Percentiles rank a stretch among this genome's conserved stretches.
These are phyloP conservation scores for Pantherophis guttatus DNA, from an alignment of 2,113 vertebrate species.

Conservation along the genomic window DNA sequence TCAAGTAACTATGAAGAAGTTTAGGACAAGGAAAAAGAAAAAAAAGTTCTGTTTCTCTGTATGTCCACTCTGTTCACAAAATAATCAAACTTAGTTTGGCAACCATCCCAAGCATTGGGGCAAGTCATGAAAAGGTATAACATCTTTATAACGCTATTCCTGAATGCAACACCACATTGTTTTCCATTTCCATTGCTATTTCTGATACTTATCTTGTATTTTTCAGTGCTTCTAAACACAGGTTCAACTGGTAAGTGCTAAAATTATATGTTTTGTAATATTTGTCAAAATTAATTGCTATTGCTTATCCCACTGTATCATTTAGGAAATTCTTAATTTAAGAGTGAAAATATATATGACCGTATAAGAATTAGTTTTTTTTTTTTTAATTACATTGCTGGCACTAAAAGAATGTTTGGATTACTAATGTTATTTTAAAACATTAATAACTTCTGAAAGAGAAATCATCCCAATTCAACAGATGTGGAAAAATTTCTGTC, in stretches of 20 bases:
- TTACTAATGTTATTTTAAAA: neutral
- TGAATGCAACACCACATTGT: neutral
- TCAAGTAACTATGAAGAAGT: neutral
- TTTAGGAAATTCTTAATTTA: constrained; percentile 9
- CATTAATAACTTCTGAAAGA: constrained; percentile 35
- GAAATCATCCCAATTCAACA: constrained; percentile 55
- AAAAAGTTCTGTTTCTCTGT: neutral
- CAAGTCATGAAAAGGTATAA: neutral
- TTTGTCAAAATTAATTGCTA: neutral
- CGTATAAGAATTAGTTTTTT: neutral
- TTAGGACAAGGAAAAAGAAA: neutral
- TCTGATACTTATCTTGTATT: neutral
- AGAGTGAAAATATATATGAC: neutral
- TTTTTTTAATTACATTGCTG: neutral
- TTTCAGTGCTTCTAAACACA: neutral
- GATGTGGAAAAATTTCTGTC: constrained; percentile 58
- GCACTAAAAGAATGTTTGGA: constrained; percentile 10
- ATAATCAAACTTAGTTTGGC: neutral
- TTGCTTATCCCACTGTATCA: neutral
- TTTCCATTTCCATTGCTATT: neutral
- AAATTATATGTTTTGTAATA: neutral
- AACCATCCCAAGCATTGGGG: neutral
- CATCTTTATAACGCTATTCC: neutral
- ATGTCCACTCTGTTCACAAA: too few relatives aligned
- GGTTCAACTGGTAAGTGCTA: neutral